These are phyloP conservation scores for Carassius auratus DNA, from an alignment of 2,113 vertebrate species.

Conservation along the genomic window DNA sequence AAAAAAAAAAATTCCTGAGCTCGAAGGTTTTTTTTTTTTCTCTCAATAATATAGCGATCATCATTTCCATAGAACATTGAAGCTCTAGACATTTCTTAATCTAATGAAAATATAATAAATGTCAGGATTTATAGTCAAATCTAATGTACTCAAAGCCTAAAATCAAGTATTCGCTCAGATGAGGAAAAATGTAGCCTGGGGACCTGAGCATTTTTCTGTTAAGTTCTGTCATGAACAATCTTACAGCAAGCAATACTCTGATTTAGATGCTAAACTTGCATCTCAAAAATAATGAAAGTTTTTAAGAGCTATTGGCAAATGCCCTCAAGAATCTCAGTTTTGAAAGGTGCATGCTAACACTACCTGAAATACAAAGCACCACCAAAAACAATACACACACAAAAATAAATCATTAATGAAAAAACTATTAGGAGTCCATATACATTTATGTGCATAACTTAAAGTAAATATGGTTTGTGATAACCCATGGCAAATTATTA, in stretches of 20 bases:
- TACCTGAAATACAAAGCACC: neutral
- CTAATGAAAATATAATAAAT: slow-evolving; percentile 11
- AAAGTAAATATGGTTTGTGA: neutral
- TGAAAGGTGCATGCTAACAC: neutral
- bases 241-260: neutral
- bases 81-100: neutral
- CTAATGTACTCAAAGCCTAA: neutral
- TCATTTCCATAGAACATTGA: neutral
- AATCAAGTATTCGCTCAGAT: neutral
- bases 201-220: neutral
- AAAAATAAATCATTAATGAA: too few species aligned
- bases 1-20: neutral
- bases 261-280: neutral
- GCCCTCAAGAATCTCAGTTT: neutral
- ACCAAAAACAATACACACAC: neutral
- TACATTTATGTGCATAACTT: neutral
- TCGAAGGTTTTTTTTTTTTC: neutral
- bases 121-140: neutral
- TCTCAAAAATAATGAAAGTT: neutral
- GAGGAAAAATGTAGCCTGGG: slow-evolving; percentile 9
- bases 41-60: too few species aligned
- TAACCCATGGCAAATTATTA: too few species aligned
- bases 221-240: neutral
- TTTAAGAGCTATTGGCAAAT: neutral
- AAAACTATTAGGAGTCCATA: too few species aligned